A percentile compares a stretch with the other conserved stretches of the same genome.
phyloP scores from a whole-genome alignment of 2,888 invertebrate genomes.

The Teinopalpus imperialis region DNA sequence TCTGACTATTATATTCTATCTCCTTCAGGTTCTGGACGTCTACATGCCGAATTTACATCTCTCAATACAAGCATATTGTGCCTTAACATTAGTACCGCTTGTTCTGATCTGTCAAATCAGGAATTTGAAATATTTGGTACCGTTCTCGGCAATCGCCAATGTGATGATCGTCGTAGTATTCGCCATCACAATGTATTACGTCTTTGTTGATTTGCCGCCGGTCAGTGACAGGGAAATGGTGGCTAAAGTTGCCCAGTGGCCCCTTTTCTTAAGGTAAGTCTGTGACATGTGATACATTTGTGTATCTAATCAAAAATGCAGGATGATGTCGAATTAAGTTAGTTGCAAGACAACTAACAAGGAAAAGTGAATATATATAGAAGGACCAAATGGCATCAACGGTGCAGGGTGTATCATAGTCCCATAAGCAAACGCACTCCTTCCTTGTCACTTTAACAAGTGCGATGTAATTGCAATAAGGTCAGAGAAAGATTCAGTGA shows the following conservation, averaged over 20 bases:
- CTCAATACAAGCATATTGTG: slow-evolving; percentile 84
- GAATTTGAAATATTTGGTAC: slow-evolving; percentile 91
- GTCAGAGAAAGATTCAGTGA: too few relatives aligned
- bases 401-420: too few relatives aligned
- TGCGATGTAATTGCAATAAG: too few relatives aligned
- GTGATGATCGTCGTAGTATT: slow-evolving; percentile 89
- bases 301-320: too few relatives aligned
- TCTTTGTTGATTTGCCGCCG: slow-evolving; percentile 82
- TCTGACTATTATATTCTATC: too few relatives aligned
- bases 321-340: too few relatives aligned
- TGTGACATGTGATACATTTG: neutral
- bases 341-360: too few relatives aligned
- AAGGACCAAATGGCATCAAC: too few relatives aligned
- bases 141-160: slow-evolving; percentile 94
- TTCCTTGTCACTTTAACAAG: too few relatives aligned
- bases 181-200: slow-evolving; percentile 90
- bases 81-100: slow-evolving; percentile 85
- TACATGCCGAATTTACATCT: slow-evolving; percentile 65
- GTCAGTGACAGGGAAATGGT: slow-evolving; percentile 64
- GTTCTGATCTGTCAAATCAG: slow-evolving; percentile 88
- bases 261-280: slow-evolving; percentile 89
- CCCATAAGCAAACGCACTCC: too few relatives aligned
- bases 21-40: slow-evolving; percentile 74
- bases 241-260: slow-evolving; percentile 83
- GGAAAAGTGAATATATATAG: too few relatives aligned